These are phyloP conservation scores for Etheostoma perlongum DNA, from an alignment of 2,797 vertebrate genomes.

Conservation along the genomic window DNA sequence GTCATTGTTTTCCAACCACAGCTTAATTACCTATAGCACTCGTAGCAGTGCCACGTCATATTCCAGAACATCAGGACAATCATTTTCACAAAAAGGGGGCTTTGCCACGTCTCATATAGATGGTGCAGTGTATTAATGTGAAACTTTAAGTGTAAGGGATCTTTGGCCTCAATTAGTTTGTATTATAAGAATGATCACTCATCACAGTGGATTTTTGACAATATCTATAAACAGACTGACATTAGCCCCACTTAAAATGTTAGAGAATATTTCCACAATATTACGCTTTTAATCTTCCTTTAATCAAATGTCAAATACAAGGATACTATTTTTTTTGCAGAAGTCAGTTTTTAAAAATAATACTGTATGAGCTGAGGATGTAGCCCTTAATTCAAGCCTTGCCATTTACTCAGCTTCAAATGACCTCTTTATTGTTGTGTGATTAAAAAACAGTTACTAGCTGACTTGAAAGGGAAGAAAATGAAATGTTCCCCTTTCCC, in stretches of 20 bases:
- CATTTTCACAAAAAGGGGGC: background rate
- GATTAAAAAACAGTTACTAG: slow-evolving; percentile 37
- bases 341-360: background rate
- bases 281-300: background rate
- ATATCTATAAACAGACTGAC: background rate
- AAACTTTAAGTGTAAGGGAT: background rate
- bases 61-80: slow-evolving; percentile 28
- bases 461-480: slow-evolving; percentile 27
- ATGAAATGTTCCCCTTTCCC: slow-evolving; percentile 23
- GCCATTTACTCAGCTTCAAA: background rate
- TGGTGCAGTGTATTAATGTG: background rate
- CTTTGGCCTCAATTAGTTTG: background rate
- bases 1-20: slow-evolving; percentile 49
- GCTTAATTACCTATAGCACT: slow-evolving; percentile 8
- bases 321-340: background rate
- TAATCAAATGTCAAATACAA: background rate
- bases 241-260: background rate
- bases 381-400: slow-evolving; percentile 3
- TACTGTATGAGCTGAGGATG: background rate
- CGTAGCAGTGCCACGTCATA: background rate
- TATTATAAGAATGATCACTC: background rate
- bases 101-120: slow-evolving; percentile 4
- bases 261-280: background rate
- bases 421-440: slow-evolving; percentile 6
- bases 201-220: background rate